Evolutionary conservation across 2,888 invertebrate species (phyloP), one percentile per base, ranked within the genome.

Genomic region (Spisula subtruncata): DNA sequence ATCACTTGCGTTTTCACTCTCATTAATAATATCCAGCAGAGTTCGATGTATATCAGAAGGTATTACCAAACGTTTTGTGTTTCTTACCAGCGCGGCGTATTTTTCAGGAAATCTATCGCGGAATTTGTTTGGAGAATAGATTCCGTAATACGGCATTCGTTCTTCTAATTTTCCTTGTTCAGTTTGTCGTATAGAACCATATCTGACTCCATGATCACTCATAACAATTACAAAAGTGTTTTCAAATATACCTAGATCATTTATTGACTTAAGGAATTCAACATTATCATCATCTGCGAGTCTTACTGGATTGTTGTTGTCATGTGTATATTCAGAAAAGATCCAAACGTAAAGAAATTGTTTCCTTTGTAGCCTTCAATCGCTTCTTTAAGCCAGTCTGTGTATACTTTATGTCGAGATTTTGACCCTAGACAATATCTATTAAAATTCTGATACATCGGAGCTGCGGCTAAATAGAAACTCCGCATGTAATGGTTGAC

Each of bases 131-230:
- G 99, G 99, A 94, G 99, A 97, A 0, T 98, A 97, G 85, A 99
- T 97, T 0, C 98, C 98, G 96, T 99, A 98, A 94, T 98, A 98
- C 0, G 99, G 99, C 89, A 99, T 96, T 0, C 99, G 97, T 96
- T 99, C 99, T 95, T 99, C 99, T 88, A 98, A 98, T 96, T 99
- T 98, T 0, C 99, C 99, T 96, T 99, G 99, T 10, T 98, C 97
- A 0, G 99, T 99, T 94, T 98, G 98, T 0, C 99, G 97, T 12
- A 99, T 97, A 85, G 98, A 97, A 0, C 98, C 98, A 97, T 98
- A 99, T 96, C 99, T 94, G 6, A 95, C 94, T 0, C 99, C 99
- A 96, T 99, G 99, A 97, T 99, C 99, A 6, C 98, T 98, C 98
- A 99, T 98, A 4, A 99, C 96, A 86, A 99, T 98, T 0, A 99